Conservation (phyloP, 2,888 invertebrate genomes). For the Scotopteryx bipunctaria region DNA sequence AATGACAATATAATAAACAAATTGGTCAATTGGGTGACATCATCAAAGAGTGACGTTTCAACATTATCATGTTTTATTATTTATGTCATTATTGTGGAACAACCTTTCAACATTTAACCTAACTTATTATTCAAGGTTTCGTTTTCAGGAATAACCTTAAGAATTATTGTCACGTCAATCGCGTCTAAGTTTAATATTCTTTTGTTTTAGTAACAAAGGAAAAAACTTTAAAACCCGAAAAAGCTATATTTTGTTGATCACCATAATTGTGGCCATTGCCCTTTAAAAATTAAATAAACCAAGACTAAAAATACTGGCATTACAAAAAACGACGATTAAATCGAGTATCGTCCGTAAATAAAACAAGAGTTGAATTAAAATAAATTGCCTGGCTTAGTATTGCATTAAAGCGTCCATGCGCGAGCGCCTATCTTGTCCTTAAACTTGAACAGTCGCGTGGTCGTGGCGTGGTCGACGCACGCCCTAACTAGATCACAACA, state of each 20-base stretch:
- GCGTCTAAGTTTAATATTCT: no score
- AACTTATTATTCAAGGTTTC: conserved; percentile 3
- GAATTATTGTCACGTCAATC: background rate
- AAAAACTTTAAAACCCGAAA: no score
- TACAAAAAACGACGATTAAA: background rate
- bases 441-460: conserved; percentile 23
- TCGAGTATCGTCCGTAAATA: background rate
- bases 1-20: no score
- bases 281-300: no score
- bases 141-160: background rate
- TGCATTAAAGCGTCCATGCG: conserved; percentile 12
- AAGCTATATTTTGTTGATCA: no score
- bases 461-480: conserved; percentile 16
- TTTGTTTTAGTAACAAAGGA: no score
- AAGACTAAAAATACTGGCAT: no score
- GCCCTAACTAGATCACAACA: conserved; percentile 4
- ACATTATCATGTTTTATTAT: background rate
- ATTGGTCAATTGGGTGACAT: no score
- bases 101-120: background rate
- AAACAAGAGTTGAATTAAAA: background rate
- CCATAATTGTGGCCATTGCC: no score
- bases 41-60: no score
- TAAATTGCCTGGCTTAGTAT: background rate
- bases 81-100: background rate
- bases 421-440: conserved; percentile 17